These are phyloP conservation scores for Myopa tessellatipennis DNA, from an alignment of 2,888 invertebrate species.

Conservation along the genomic window DNA sequence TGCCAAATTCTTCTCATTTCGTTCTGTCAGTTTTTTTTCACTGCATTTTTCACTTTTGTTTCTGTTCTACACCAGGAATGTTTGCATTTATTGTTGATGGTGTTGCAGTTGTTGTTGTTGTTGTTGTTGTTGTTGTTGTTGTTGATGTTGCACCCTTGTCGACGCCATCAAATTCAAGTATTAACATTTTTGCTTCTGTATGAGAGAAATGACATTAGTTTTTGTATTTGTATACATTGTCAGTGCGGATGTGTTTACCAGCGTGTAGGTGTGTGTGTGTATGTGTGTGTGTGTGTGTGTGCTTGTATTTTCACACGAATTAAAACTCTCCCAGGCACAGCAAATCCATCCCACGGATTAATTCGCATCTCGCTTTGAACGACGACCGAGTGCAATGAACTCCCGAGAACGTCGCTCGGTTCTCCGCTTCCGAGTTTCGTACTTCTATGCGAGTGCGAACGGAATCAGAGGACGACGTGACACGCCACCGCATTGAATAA, in stretches of 20 bases:
- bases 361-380: constrained; percentile 59
- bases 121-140: neutral
- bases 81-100: neutral
- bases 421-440: constrained; percentile 3
- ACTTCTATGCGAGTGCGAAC: neutral
- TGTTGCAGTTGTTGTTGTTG: constrained; percentile 4
- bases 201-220: constrained; percentile 17
- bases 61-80: constrained; percentile 1
- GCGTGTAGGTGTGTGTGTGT: constrained; percentile 18
- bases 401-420: constrained; percentile 50
- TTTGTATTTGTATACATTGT: constrained; percentile 16
- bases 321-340: constrained; percentile 62
- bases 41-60: neutral
- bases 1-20: constrained; percentile 34
- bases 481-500: constrained; percentile 3
- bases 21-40: constrained; percentile 6
- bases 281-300: constrained; percentile 42
- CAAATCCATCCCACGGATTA: constrained; percentile 59
- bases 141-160: constrained; percentile 21
- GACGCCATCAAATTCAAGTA: constrained; percentile 22
- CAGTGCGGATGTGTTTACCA: neutral
- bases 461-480: neutral
- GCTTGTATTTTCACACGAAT: constrained; percentile 59
- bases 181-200: constrained; percentile 14
- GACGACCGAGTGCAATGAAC: constrained; percentile 57